These are phyloP conservation scores for Gracilinanus agilis DNA, from an alignment of 2,113 vertebrate species.

Conservation along the genomic window DNA sequence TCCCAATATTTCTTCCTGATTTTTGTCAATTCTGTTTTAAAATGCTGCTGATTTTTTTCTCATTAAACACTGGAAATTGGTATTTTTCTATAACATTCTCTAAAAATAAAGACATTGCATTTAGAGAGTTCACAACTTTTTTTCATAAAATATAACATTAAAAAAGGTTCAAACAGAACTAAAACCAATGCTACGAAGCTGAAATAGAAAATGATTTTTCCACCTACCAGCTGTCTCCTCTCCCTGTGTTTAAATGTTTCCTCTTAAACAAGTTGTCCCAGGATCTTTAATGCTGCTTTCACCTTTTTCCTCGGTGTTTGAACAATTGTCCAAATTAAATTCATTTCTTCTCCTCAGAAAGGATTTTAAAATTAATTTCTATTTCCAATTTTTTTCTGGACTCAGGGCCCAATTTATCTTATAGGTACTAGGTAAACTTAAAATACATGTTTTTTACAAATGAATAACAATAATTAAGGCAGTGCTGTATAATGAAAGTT, in stretches of 20 bases:
- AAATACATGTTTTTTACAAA: conserved; percentile 36
- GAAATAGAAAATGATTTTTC: background rate
- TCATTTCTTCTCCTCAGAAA: conserved; percentile 9
- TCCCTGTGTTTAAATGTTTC: background rate
- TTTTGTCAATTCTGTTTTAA: background rate
- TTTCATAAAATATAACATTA: background rate
- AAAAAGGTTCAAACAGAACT: background rate
- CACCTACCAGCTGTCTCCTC: background rate
- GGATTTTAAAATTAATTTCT: conserved; percentile 54
- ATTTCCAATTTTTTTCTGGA: conserved; percentile 54
- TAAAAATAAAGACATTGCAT: background rate
- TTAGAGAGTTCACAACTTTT: background rate
- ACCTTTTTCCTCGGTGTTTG: background rate
- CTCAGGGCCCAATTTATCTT: background rate
- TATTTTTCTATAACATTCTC: background rate
- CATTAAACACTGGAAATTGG: background rate
- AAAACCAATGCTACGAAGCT: background rate
- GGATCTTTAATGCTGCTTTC: background rate
- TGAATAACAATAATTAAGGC: conserved; percentile 54
- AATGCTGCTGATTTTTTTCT: background rate
- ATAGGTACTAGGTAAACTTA: conserved; percentile 22
- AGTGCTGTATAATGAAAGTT: conserved; percentile 11
- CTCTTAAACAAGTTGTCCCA: conserved; percentile 3
- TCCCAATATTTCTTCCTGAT: background rate
- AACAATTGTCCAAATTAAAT: conserved; percentile 20